A percentile compares a stretch with the other conserved stretches of the same genome.
Conservation (phyloP, 2,113 vertebrate species). For the Podarcis muralis region DNA sequence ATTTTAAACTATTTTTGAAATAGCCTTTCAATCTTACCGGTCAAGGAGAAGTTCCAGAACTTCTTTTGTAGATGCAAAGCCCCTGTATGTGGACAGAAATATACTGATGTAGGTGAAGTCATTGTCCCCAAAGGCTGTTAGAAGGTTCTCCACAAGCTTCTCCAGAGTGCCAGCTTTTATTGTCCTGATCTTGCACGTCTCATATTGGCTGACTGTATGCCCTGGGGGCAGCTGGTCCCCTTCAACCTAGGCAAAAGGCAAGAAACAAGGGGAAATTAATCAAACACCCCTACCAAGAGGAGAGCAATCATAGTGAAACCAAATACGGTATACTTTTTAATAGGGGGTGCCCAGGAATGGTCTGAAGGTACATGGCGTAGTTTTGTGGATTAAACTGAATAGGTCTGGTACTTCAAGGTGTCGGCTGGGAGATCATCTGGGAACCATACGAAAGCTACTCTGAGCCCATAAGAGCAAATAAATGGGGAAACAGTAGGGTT, state of each 20-base stretch:
- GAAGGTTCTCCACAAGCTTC: conserved; percentile 92
- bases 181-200: conserved; percentile 93
- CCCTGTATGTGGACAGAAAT: conserved; percentile 93
- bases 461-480: background rate
- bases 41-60: conserved; percentile 89
- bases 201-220: conserved; percentile 91
- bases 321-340: background rate
- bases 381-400: background rate
- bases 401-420: background rate
- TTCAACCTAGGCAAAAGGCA: conserved; percentile 76
- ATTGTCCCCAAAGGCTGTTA: conserved; percentile 92
- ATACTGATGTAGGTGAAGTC: conserved; percentile 96
- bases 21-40: conserved; percentile 71
- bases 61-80: conserved; percentile 85
- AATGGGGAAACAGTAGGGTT: background rate
- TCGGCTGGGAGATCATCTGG: background rate
- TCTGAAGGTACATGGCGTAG: background rate
- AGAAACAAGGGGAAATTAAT: conserved; percentile 26
- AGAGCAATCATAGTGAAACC: background rate
- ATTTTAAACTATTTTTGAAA: background rate
- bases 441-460: background rate
- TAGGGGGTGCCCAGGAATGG: background rate
- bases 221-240: conserved; percentile 90
- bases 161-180: conserved; percentile 93
- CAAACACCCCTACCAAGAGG: background rate